Conservation (phyloP, 2,888 invertebrate species). For the Pherbina coryleti region DNA sequence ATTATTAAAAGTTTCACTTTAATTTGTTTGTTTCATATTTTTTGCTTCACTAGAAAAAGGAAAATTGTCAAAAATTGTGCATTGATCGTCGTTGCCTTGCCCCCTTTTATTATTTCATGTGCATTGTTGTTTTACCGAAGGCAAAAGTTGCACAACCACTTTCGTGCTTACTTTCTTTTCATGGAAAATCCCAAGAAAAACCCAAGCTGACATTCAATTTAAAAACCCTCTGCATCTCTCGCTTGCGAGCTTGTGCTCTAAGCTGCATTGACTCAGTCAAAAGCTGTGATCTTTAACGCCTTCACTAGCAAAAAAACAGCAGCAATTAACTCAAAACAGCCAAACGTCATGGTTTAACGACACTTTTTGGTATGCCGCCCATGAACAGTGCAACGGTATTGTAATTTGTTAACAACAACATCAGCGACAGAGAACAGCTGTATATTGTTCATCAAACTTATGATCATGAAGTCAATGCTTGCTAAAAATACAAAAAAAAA, state of each 20-base stretch:
- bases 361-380: constrained; percentile 32
- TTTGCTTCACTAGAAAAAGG: neutral
- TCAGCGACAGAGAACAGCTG: neutral
- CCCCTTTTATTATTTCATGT: no score
- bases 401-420: neutral
- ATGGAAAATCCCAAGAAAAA: constrained; percentile 19
- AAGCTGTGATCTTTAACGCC: neutral
- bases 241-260: neutral
- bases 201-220: neutral
- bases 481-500: neutral
- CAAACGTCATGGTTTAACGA: constrained; percentile 41
- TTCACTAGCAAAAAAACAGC: constrained; percentile 19
- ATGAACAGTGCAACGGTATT: constrained; percentile 30
- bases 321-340: constrained; percentile 29
- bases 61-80: constrained; percentile 39
- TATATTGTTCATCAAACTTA: neutral
- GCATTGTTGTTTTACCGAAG: neutral
- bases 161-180: constrained; percentile 44
- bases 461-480: constrained; percentile 45
- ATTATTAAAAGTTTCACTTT: neutral
- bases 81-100: no score
- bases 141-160: neutral
- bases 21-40: neutral
- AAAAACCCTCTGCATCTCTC: neutral
- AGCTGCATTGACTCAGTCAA: neutral